Conservation (phyloP, 2,888 invertebrate genomes). For the Quadroppia sp. region DNA sequence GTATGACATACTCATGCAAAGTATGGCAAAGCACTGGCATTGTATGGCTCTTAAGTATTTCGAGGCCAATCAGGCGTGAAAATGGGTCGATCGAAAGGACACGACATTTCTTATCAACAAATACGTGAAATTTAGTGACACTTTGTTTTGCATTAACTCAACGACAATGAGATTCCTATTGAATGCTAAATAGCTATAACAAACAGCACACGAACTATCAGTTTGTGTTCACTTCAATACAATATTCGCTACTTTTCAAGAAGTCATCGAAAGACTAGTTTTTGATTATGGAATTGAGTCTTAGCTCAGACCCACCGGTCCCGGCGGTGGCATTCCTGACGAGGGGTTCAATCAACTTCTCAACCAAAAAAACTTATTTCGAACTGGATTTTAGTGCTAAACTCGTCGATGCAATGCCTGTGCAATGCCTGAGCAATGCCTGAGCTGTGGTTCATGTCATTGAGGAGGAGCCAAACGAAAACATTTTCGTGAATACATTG, state of each 20-base stretch:
- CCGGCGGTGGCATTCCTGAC: slow-evolving; percentile 10
- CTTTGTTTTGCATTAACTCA: background rate
- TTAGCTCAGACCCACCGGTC: background rate
- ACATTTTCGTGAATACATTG: background rate
- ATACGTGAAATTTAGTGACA: background rate
- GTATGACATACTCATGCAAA: no score
- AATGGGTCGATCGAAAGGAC: slow-evolving; percentile 12
- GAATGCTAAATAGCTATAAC: background rate
- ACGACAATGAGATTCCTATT: background rate
- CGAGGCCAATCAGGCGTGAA: slow-evolving; percentile 4
- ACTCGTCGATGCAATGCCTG: no score
- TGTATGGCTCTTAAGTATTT: background rate
- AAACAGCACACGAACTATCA: background rate
- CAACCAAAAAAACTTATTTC: background rate
- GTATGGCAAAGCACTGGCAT: background rate
- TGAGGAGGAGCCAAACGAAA: background rate
- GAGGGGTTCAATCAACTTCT: slow-evolving; percentile 1
- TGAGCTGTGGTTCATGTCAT: slow-evolving; percentile 9
- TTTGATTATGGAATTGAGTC: background rate
- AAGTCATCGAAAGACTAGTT: slow-evolving; percentile 13
- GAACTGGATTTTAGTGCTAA: background rate
- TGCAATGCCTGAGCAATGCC: no score
- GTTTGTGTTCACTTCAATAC: background rate
- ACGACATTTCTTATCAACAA: slow-evolving; percentile 5
- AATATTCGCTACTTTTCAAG: background rate